Evolutionary conservation across 2,113 vertebrate species (phyloP).

Genomic region (Leiothrix lutea): DNA sequence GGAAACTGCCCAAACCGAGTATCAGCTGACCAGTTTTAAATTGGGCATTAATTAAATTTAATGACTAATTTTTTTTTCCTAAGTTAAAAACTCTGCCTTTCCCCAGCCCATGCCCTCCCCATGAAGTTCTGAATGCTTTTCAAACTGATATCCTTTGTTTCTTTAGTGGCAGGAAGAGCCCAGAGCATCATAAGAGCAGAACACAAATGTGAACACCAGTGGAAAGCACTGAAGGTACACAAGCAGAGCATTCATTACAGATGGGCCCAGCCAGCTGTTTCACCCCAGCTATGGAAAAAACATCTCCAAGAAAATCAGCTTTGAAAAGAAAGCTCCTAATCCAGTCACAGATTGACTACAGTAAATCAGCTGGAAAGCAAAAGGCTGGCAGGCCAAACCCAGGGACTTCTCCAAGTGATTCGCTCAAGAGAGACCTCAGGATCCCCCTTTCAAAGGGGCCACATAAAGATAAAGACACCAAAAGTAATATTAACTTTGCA

Average conservation of each 20-base stretch:
- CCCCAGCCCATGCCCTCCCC: rapidly evolving
- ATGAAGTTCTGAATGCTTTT: not conserved
- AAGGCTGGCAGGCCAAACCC: not conserved
- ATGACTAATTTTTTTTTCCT: too few relatives aligned
- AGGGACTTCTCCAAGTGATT: not conserved
- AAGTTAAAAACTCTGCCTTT: not conserved
- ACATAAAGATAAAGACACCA: not conserved
- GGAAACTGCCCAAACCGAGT: not conserved
- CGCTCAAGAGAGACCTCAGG: not conserved
- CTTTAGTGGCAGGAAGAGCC: not conserved
- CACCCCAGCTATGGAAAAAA: not conserved
- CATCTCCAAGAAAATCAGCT: not conserved
- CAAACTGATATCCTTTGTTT: not conserved
- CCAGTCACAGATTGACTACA: not conserved
- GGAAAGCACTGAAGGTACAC: not conserved
- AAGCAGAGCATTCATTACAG: not conserved
- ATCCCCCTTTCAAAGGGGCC: not conserved
- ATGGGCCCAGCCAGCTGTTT: not conserved
- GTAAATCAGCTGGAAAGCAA: not conserved
- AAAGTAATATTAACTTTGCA: not conserved
- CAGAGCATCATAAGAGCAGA: not conserved
- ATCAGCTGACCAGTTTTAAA: not conserved
- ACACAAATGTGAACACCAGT: not conserved
- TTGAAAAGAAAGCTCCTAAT: not conserved
- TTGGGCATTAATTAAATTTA: not conserved